Base-by-base conservation (phyloP, 2,888 invertebrate species). In the Ormyrus pomaceus region DNA sequence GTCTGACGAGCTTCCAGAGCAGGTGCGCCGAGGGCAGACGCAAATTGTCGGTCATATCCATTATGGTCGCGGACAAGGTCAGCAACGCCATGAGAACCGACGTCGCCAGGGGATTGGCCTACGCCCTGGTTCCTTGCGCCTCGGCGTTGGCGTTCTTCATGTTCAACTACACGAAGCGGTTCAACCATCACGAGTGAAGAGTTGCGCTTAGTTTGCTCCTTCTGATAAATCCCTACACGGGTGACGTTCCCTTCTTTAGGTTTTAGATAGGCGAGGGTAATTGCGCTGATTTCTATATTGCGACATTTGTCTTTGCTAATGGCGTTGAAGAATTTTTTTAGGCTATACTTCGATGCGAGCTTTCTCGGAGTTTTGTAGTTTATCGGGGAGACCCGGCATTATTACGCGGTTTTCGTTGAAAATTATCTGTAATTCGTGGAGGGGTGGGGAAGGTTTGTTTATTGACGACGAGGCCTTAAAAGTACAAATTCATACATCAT, bases 111-210 rank as follows among this genome's bases (percentile, higher is more conserved):
- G 77, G 88, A 13, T 84, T 87, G 10, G 87, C 87, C 34, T 89
- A 87, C 77, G 86, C 86, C 55, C 84, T 88, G 75, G 86, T 90
- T 4, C 89, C 90, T 5, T 87, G 89, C 77, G 84, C 88, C 51
- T 89, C 90, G 19, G 84, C 87, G 50, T 81, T 89, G 46, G 80
- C 89, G 34, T 75, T 89, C n/a, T 88, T 87, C 75, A 80, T 86
- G 82, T 89, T 88, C 82, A 89, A 86, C 61, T 88, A 86, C 61
- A 61, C 64, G 13, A 82, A 81, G n/a, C 77, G 80, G 3, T 72
- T 77, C 84, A 46, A 84, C 82, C 46, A 87, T 86, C 86, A 71
- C 68, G 80, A 77, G 55, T 68, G 61, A 77, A 34, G 61, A 34
- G 19, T 13, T 10, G 34, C 34, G 34, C 34, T 2, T 34, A 34